Evolutionary conservation across 1,140 invertebrate genomes (phyloP).

Genomic region (Calycopis cecrops): DNA sequence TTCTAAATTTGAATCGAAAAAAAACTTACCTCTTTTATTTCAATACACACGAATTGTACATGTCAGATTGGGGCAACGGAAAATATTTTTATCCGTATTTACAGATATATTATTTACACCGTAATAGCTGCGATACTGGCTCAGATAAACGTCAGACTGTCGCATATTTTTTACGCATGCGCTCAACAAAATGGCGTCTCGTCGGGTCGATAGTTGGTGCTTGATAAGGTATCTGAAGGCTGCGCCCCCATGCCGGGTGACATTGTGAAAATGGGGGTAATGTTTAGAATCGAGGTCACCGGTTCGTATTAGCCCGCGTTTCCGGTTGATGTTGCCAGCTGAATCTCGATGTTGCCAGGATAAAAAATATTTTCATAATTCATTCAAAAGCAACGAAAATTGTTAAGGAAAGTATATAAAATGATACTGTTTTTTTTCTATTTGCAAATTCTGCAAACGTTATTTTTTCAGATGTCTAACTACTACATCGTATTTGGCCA

Average conservation of each 20-base stretch:
- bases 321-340: slow-evolving; percentile 32
- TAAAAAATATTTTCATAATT: slow-evolving; percentile 15
- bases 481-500: no score
- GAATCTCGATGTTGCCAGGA: slow-evolving; percentile 33
- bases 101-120: slow-evolving; percentile 32
- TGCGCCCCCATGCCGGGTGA: slow-evolving; percentile 56
- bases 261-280: slow-evolving; percentile 63
- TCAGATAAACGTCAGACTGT: slow-evolving; percentile 47
- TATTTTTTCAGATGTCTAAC: no score
- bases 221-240: slow-evolving; percentile 52
- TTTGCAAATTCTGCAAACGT: no score
- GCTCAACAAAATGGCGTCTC: slow-evolving; percentile 38
- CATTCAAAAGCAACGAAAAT: background rate
- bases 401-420: background rate
- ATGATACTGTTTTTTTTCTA: background rate
- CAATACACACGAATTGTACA: background rate
- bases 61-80: background rate
- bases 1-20: background rate
- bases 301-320: slow-evolving; percentile 55
- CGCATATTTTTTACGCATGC: slow-evolving; percentile 49
- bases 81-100: slow-evolving; percentile 44
- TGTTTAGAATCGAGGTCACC: slow-evolving; percentile 60
- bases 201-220: slow-evolving; percentile 45
- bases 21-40: background rate
- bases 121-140: slow-evolving; percentile 38